These are phyloP conservation scores for Poeciliopsis retropinna DNA, from an alignment of 2,113 vertebrate genomes.

Conservation along the genomic window DNA sequence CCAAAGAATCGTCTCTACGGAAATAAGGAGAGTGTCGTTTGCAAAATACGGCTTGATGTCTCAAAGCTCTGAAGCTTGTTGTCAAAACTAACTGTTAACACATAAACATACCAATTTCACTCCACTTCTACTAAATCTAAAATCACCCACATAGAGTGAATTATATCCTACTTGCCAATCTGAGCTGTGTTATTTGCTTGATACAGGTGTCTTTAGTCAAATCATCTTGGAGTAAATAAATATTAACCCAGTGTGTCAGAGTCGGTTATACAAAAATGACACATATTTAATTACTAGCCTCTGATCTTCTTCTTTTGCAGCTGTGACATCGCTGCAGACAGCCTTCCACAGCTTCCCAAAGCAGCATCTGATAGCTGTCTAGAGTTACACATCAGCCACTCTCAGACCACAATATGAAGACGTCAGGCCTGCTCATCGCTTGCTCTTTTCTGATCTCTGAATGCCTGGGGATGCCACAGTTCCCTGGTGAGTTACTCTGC, in stretches of 20 bases:
- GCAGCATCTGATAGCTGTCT: constrained; percentile 36
- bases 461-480: constrained; percentile 53
- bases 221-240: constrained; percentile 27
- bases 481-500: constrained; percentile 71
- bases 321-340: constrained; percentile 21
- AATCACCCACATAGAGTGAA: not conserved
- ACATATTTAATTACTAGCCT: constrained; percentile 30
- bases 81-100: not conserved
- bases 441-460: constrained; percentile 50
- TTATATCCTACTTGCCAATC: not conserved
- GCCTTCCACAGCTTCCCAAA: constrained; percentile 25
- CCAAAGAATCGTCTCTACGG: no score
- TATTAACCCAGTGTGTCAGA: constrained; percentile 22
- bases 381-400: constrained; percentile 15
- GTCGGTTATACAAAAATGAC: constrained; percentile 17
- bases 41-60: not conserved
- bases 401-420: constrained; percentile 66
- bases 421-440: constrained; percentile 53
- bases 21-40: no score
- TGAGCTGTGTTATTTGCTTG: constrained; percentile 1
- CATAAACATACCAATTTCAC: not conserved
- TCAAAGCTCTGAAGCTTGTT: not conserved
- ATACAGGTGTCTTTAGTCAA: constrained; percentile 3
- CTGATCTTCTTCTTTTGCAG: constrained; percentile 28
- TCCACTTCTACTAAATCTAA: not conserved